These are phyloP conservation scores for Allobates femoralis DNA, from an alignment of 2,797 vertebrate species.

Conservation along the genomic window DNA sequence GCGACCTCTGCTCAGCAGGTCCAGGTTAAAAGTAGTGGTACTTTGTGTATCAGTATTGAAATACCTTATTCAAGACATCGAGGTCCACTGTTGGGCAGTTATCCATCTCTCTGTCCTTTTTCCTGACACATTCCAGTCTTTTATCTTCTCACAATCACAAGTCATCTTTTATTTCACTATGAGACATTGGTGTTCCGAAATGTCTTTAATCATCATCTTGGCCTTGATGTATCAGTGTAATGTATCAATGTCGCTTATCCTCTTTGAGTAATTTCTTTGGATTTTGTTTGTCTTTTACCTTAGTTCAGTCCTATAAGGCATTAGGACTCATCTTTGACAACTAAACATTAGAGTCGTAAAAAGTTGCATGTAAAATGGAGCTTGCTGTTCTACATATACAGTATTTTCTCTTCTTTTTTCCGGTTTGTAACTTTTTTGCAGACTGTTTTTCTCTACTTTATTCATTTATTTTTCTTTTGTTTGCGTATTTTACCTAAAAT, in stretches of 20 bases:
- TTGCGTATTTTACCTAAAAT: too few species aligned
- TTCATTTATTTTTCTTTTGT: neutral
- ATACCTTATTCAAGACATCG: neutral
- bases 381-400: too few species aligned
- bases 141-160: slow-evolving; percentile 5
- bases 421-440: neutral
- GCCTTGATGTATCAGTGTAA: neutral
- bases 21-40: neutral
- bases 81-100: neutral
- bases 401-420: neutral
- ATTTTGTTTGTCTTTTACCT: neutral
- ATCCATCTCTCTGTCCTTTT: slow-evolving; percentile 8
- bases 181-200: neutral
- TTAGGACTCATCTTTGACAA: neutral
- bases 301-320: neutral
- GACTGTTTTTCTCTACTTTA: neutral
- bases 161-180: slow-evolving; percentile 5
- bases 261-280: neutral
- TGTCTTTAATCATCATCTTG: slow-evolving; percentile 15
- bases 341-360: neutral
- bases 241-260: neutral
- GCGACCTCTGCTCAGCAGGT: neutral
- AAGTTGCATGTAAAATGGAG: neutral
- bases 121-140: neutral
- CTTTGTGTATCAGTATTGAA: neutral